phyloP scores from a whole-genome alignment of 2,113 vertebrate genomes.

The Prinia subflava region DNA sequence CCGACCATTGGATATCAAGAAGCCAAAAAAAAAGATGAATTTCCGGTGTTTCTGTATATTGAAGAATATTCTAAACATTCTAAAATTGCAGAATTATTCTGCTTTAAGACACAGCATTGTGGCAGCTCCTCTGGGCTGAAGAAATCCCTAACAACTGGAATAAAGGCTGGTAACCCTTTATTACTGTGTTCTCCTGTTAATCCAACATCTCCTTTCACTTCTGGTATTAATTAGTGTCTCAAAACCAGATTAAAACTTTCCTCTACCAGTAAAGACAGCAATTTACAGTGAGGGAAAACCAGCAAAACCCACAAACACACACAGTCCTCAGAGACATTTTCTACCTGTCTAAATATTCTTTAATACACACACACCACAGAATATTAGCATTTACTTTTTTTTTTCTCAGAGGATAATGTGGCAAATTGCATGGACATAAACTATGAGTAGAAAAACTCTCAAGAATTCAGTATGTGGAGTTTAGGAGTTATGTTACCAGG shows the following conservation, averaged over 20 bases:
- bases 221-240: background rate
- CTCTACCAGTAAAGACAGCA: background rate
- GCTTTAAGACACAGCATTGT: background rate
- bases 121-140: background rate
- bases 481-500: background rate
- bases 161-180: background rate
- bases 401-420: background rate
- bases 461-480: background rate
- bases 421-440: background rate
- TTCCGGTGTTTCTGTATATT: background rate
- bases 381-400: background rate
- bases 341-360: background rate
- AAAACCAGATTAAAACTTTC: background rate
- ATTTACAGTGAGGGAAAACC: background rate
- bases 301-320: background rate
- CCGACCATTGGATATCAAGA: background rate
- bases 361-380: background rate
- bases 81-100: background rate
- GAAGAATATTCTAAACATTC: background rate
- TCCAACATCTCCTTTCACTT: background rate
- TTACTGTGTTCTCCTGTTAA: background rate
- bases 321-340: background rate
- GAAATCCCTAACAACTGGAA: background rate
- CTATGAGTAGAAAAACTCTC: background rate
- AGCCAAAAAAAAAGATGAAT: background rate